Conservation (phyloP, 2,797 vertebrate genomes). For the Trichosurus vulpecula region DNA sequence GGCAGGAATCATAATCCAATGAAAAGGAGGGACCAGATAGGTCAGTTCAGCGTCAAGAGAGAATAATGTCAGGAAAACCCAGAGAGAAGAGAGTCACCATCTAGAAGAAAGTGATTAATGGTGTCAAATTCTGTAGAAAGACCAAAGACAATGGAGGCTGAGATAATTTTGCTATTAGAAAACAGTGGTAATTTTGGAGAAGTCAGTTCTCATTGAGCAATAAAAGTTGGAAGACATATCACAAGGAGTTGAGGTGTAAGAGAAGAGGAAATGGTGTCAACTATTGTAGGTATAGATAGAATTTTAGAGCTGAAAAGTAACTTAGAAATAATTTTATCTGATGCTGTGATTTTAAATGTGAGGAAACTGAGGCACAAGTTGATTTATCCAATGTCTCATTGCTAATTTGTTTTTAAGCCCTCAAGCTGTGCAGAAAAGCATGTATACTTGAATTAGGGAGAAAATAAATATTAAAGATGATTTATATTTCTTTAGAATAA, state of each 20-base stretch:
- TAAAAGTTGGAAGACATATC: background rate
- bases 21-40: background rate
- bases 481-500: conserved; percentile 48
- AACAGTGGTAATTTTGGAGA: background rate
- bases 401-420: conserved; percentile 22
- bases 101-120: background rate
- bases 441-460: background rate
- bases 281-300: background rate
- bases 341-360: background rate
- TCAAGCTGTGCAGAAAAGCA: background rate
- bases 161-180: background rate
- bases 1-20: background rate
- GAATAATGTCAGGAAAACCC: background rate
- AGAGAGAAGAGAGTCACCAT: background rate
- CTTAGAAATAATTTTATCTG: background rate
- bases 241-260: background rate
- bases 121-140: background rate
- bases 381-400: background rate
- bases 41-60: background rate
- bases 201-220: background rate
- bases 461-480: conserved; percentile 9
- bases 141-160: background rate
- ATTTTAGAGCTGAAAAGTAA: background rate
- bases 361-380: background rate
- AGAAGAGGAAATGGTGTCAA: background rate